Percentiles rank a stretch among this genome's conserved stretches.
phyloP scores from a whole-genome alignment of 35 echinoderm and acorn worm genomes.

The Hemicentrotus pulcherrimus region DNA sequence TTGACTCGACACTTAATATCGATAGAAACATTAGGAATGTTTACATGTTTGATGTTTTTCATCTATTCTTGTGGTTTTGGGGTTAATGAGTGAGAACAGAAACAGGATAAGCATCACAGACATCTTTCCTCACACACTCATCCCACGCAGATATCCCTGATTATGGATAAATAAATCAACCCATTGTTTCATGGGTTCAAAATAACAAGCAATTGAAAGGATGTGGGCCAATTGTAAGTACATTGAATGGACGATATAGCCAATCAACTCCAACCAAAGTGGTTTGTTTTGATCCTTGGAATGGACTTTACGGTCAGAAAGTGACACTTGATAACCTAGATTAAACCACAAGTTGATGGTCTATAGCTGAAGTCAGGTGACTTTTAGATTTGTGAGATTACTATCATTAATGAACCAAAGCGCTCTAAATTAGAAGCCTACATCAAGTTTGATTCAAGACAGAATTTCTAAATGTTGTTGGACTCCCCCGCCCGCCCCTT shows the following conservation, averaged over 20 bases:
- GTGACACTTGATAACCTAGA: background rate
- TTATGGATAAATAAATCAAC: background rate
- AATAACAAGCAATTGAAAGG: background rate
- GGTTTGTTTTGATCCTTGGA: slow-evolving; percentile 10
- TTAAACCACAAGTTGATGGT: background rate
- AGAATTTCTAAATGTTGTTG: no score
- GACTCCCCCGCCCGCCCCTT: no score
- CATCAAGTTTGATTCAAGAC: no score
- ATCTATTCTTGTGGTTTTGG: slow-evolving; percentile 1
- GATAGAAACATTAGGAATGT: background rate
- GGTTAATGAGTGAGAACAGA: background rate
- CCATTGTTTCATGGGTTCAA: background rate
- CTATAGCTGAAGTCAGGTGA: background rate
- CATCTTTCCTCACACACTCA: background rate
- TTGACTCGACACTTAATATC: background rate
- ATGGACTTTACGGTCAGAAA: background rate
- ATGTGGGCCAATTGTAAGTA: background rate
- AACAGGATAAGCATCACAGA: background rate
- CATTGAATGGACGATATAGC: background rate
- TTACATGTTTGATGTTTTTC: background rate
- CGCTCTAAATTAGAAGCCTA: no score
- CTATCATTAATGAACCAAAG: background rate
- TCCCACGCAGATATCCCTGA: background rate
- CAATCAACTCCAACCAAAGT: background rate
- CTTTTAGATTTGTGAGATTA: background rate